Evolutionary conservation across 2,113 vertebrate genomes (phyloP).

Genomic region (Stigmatopora nigra): DNA sequence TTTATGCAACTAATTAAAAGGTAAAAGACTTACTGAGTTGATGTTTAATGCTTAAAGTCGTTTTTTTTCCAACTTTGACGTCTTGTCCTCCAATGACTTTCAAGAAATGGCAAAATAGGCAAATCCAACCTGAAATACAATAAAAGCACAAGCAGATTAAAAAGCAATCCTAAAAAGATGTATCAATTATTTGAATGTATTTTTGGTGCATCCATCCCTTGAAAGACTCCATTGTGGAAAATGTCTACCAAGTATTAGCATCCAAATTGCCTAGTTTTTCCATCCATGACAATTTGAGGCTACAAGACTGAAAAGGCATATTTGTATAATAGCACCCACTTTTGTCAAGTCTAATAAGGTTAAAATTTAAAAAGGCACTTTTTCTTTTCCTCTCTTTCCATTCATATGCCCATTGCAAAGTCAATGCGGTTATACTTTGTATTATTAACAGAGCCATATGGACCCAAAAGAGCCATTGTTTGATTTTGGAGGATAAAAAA

Average conservation of each 20-base stretch:
- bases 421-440: background rate
- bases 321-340: slow-evolving; percentile 43
- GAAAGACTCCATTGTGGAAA: too few relatives aligned
- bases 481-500: slow-evolving; percentile 12
- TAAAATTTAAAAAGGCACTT: slow-evolving; percentile 25
- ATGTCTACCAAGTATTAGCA: slow-evolving; percentile 41
- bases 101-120: too few relatives aligned
- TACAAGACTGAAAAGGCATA: slow-evolving; percentile 28
- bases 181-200: too few relatives aligned
- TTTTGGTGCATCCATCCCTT: too few relatives aligned
- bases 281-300: slow-evolving; percentile 33
- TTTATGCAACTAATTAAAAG: too few relatives aligned
- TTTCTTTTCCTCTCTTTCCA: slow-evolving; percentile 27
- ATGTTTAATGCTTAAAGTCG: too few relatives aligned
- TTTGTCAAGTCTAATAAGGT: slow-evolving; percentile 49
- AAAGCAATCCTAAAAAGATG: too few relatives aligned
- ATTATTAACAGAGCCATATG: background rate
- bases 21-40: too few relatives aligned
- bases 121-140: too few relatives aligned
- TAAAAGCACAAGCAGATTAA: too few relatives aligned
- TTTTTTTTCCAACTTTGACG: too few relatives aligned
- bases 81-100: too few relatives aligned
- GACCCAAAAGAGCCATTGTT: slow-evolving; percentile 15
- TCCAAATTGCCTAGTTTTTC: slow-evolving; percentile 24
- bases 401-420: slow-evolving; percentile 20